Conservation (phyloP, 2,797 vertebrate species). For the Galago senegalensis region DNA sequence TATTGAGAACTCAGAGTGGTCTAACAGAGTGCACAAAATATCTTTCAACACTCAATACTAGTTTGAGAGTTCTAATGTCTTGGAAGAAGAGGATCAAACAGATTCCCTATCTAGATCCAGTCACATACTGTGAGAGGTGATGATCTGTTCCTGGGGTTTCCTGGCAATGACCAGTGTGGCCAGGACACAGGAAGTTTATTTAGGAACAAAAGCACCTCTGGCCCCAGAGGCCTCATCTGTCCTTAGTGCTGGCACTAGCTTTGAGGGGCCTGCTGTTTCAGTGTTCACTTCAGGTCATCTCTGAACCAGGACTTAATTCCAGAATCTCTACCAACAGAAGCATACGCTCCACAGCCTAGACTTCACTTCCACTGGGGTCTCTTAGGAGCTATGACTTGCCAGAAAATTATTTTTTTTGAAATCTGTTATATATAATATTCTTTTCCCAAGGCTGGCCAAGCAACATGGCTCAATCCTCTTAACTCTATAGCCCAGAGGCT, state of each 20-base stretch:
- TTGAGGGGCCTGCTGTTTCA: neutral
- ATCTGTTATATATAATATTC: neutral
- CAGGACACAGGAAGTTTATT: slow-evolving; percentile 2
- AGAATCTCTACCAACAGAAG: neutral
- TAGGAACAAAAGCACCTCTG: neutral
- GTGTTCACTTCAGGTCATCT: neutral
- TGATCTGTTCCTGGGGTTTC: neutral
- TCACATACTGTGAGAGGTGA: neutral
- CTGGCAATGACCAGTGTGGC: neutral
- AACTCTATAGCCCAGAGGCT: slow-evolving; percentile 21
- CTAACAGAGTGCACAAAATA: neutral
- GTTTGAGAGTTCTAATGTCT: slow-evolving; percentile 55
- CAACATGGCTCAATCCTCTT: neutral
- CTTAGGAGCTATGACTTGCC: slow-evolving; percentile 19
- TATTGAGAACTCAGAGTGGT: neutral
- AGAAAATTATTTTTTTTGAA: neutral
- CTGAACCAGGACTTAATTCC: neutral
- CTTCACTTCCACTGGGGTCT: neutral
- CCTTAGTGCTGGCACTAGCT: neutral
- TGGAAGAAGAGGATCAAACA: slow-evolving; percentile 32
- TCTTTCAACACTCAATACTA: neutral
- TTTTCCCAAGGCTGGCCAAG: neutral
- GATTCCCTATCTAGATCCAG: slow-evolving; percentile 4
- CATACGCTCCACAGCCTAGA: neutral
- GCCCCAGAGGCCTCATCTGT: neutral